These are phyloP conservation scores for Hirtodrosophila alboralis DNA, from an alignment of 2,888 invertebrate genomes.

Conservation along the genomic window DNA sequence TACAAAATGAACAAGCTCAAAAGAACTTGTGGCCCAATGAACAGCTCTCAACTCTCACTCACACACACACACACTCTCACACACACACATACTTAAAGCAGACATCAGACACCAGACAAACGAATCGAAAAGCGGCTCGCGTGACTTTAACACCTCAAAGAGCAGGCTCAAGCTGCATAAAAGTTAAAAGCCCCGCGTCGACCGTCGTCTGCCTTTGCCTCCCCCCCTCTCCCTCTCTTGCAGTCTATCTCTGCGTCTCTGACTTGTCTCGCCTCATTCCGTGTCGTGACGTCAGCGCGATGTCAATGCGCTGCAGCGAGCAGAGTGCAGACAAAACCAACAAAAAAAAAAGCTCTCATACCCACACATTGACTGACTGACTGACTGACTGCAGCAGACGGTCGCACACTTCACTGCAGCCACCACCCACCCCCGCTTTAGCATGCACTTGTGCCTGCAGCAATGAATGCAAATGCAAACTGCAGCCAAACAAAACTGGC, in stretches of 20 bases:
- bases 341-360: conserved; percentile 58
- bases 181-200: conserved; percentile 30
- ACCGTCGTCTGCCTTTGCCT: conserved; percentile 17
- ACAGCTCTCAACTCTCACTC: too few species aligned
- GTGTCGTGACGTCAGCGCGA: conserved; percentile 64
- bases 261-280: conserved; percentile 22
- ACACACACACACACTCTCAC: too few species aligned
- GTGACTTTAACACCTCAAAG: conserved; percentile 75
- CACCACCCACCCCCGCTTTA: conserved; percentile 52
- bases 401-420: conserved; percentile 18
- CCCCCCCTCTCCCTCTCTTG: background rate
- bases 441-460: conserved; percentile 28
- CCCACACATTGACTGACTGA: conserved; percentile 34
- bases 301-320: conserved; percentile 69
- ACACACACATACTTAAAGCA: background rate
- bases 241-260: conserved; percentile 16
- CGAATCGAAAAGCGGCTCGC: conserved; percentile 44
- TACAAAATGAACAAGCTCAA: too few species aligned
- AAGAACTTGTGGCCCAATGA: too few species aligned
- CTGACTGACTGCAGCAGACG: conserved; percentile 48
- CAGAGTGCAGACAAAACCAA: conserved; percentile 20
- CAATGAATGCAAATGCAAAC: conserved; percentile 25
- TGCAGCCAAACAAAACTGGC: conserved; percentile 57
- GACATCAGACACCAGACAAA: conserved; percentile 18
- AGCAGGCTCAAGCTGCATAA: conserved; percentile 38